Base-by-base conservation (phyloP, 2,797 vertebrate species). In the Lacerta agilis region DNA sequence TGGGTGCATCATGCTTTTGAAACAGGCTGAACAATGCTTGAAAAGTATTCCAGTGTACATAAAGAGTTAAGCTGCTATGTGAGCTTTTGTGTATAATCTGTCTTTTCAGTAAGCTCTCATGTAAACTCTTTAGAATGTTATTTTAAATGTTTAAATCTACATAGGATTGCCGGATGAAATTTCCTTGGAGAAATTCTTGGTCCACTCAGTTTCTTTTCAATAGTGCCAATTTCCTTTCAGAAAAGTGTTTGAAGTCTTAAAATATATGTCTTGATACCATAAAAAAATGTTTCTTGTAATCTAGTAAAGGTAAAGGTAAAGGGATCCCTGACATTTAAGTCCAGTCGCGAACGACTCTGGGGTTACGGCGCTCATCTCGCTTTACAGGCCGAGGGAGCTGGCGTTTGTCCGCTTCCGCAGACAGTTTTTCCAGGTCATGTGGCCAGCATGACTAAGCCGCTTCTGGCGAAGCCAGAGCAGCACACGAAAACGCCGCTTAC, bases 111-210 rank as follows among this genome's bases (percentile, higher is more conserved):
- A 90, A 94, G 88, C 90, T 91, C 45, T 96, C 91, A 66, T 38
- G 11, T 67, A 69, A 95, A 94, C 92, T 88, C 92, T 95, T 93
- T 77, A 95, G 76, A 88, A 95, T 95, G 89, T 87, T 91, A 89
- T 95, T 95, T 95, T 94, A 95, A 94, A 95, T 91, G 90, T 93
- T 93, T 88, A 92, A 94, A 94, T 94, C 90, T 92, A 92, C 25
- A 86, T 88, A 91, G 87, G 89, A 93, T 93, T 88, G 86, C 93
- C 94, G 94, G 94, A 96, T 95, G 91, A 95, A 89, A 92, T 94
- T 94, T 94, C 94, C 92, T 93, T 92, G 86, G 90, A 94, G 92
- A 90, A 93, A 91, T 91, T 81, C 83, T 88, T 85, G 79, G 66
- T 87, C 90, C 87, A 89, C 93, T 96, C 92, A 84, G n/a, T 86